phyloP scores from a whole-genome alignment of 2,113 vertebrate species.

The Leucosticte australis region DNA sequence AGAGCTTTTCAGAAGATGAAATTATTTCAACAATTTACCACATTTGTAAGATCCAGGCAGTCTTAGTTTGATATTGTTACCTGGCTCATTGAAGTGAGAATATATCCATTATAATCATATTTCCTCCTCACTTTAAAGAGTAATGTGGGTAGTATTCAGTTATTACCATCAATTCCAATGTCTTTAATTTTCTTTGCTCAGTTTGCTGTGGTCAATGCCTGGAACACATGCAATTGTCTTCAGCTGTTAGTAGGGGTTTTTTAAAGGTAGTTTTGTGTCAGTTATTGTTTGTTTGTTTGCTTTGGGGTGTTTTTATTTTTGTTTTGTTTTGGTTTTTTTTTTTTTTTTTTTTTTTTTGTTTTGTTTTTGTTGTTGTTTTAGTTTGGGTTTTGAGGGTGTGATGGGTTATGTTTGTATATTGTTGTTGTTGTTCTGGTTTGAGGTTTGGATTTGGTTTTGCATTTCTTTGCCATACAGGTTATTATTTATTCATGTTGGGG shows the following conservation, averaged over 20 bases:
- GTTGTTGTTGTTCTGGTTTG: neutral
- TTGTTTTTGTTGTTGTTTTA: neutral
- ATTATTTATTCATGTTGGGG: neutral
- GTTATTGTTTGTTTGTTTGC: neutral
- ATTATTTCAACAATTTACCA: neutral
- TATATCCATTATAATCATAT: slow-evolving; percentile 33
- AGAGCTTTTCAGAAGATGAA: neutral
- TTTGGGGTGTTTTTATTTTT: neutral
- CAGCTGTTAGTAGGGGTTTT: neutral
- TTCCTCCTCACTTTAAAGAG: slow-evolving; percentile 12
- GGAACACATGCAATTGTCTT: slow-evolving; percentile 18
- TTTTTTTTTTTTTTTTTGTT: neutral
- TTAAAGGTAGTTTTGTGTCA: neutral
- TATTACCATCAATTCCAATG: neutral
- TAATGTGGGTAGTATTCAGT: neutral
- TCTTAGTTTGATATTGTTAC: neutral
- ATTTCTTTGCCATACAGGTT: neutral
- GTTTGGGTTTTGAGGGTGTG: neutral
- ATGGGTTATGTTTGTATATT: neutral
- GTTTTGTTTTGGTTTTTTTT: neutral
- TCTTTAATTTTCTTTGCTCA: slow-evolving; percentile 32
- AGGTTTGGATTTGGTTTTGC: neutral
- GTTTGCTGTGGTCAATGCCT: slow-evolving; percentile 5
- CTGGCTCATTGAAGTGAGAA: neutral
- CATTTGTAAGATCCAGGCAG: neutral